Conservation (phyloP, 1,140 invertebrate genomes). For the Bombus sylvicola region DNA sequence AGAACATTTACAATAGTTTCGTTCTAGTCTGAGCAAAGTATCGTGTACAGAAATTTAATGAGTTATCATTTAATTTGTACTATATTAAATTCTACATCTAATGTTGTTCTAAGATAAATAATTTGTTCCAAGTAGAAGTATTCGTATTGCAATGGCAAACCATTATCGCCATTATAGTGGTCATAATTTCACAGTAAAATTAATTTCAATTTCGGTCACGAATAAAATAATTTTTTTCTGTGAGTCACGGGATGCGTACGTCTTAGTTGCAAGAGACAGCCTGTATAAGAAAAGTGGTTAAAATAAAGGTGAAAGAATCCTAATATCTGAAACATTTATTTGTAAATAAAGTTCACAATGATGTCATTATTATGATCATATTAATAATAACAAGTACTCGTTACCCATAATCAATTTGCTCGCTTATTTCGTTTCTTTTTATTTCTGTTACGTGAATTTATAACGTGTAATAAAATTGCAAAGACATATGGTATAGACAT, state of each 20-base stretch:
- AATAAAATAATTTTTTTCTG: neutral
- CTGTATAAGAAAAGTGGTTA: neutral
- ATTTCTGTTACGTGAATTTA: constrained; percentile 17
- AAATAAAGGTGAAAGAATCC: neutral
- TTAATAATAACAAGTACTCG: constrained; percentile 50
- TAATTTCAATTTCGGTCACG: too few species aligned
- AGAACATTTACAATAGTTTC: too few species aligned
- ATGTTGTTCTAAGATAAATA: too few species aligned
- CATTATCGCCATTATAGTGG: too few species aligned
- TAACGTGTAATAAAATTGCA: constrained; percentile 48
- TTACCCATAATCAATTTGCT: constrained; percentile 26
- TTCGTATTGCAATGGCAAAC: too few species aligned
- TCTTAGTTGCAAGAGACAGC: neutral
- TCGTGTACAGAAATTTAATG: neutral
- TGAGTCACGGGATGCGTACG: neutral
- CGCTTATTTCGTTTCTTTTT: neutral
- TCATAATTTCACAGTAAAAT: too few species aligned
- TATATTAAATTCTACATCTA: too few species aligned
- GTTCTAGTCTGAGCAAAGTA: too few species aligned
- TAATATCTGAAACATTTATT: constrained; percentile 57
- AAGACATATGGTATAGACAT: constrained; percentile 46
- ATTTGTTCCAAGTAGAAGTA: too few species aligned
- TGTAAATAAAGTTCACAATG: constrained; percentile 55
- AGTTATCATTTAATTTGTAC: too few species aligned
- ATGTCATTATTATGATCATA: constrained; percentile 30